Percentiles rank a stretch among this genome's conserved stretches.
Conservation (phyloP, 2,113 vertebrate genomes). For the Mesocricetus auratus region DNA sequence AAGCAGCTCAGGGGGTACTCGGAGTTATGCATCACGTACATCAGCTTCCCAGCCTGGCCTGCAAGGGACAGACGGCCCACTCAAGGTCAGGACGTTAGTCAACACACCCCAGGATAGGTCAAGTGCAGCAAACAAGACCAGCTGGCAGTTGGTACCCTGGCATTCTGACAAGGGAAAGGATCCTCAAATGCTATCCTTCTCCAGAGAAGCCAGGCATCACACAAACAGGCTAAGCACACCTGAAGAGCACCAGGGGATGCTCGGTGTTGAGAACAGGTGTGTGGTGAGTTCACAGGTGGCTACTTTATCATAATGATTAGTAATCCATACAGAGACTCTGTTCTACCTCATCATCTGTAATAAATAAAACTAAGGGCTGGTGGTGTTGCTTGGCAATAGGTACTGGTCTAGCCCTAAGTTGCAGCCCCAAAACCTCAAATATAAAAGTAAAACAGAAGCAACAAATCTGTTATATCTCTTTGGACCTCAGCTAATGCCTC, state of each 20-base stretch:
- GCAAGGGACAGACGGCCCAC: slow-evolving; percentile 8
- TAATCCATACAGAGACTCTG: not conserved
- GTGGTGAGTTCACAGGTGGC: not conserved
- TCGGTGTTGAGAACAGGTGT: not conserved
- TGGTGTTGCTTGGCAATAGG: not conserved
- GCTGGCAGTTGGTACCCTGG: not conserved
- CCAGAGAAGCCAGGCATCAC: not conserved
- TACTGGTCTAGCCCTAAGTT: not conserved
- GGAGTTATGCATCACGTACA: slow-evolving; percentile 99
- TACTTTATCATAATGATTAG: not conserved
- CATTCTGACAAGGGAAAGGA: not conserved
- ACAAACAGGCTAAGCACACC: not conserved
- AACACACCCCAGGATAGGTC: not conserved
- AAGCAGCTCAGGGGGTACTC: slow-evolving; percentile 97
- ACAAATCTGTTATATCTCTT: not conserved
- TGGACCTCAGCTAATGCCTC: not conserved
- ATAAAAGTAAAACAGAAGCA: not conserved
- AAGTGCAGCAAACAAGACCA: not conserved
- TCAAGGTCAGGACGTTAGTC: not conserved
- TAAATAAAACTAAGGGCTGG: not conserved
- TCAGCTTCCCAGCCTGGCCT: slow-evolving; percentile 96
- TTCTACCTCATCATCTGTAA: not conserved
- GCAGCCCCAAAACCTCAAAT: not conserved
- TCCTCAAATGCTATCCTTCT: not conserved
- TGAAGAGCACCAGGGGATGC: not conserved